These are phyloP conservation scores for Escarpia spicata DNA, from an alignment of 2,888 invertebrate species.

Conservation along the genomic window DNA sequence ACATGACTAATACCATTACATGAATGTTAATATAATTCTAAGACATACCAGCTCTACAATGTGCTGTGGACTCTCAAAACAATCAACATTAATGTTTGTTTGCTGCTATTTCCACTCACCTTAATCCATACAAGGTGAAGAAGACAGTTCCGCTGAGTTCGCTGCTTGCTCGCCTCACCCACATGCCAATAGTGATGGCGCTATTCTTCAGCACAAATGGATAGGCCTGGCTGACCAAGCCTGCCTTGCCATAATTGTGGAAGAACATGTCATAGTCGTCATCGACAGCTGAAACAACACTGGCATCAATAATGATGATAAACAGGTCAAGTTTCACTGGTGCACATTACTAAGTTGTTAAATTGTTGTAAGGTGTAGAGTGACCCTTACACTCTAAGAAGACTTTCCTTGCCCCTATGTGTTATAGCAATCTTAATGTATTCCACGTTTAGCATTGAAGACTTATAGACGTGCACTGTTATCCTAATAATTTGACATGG, in stretches of 20 bases:
- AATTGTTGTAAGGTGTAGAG: too few relatives aligned
- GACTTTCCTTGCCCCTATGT: too few relatives aligned
- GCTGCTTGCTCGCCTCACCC: conserved; percentile 88
- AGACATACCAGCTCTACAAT: too few relatives aligned
- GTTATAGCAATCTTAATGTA: too few relatives aligned
- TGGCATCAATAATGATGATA: not conserved
- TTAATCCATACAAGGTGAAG: conserved; percentile 27
- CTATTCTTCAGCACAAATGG: conserved; percentile 82
- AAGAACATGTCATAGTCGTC: conserved; percentile 97
- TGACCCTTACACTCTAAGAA: too few relatives aligned
- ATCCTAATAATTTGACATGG: too few relatives aligned
- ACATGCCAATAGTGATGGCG: conserved; percentile 89
- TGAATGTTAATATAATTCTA: too few relatives aligned
- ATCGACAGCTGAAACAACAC: conserved; percentile 80
- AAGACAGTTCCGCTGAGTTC: conserved; percentile 78
- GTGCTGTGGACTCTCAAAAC: not conserved
- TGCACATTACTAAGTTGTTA: too few relatives aligned
- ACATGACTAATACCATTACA: too few relatives aligned
- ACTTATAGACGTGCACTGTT: too few relatives aligned
- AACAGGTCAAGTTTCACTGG: not conserved
- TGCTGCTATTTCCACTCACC: not conserved
- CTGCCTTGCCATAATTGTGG: conserved; percentile 85
- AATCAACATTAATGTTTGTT: too few relatives aligned
- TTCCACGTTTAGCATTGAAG: too few relatives aligned
- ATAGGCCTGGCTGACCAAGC: conserved; percentile 91